Percentiles rank a stretch among this genome's conserved stretches.
Evolutionary conservation across 2,113 vertebrate species (phyloP).

Genomic region (Melanostigma gelatinosum): DNA sequence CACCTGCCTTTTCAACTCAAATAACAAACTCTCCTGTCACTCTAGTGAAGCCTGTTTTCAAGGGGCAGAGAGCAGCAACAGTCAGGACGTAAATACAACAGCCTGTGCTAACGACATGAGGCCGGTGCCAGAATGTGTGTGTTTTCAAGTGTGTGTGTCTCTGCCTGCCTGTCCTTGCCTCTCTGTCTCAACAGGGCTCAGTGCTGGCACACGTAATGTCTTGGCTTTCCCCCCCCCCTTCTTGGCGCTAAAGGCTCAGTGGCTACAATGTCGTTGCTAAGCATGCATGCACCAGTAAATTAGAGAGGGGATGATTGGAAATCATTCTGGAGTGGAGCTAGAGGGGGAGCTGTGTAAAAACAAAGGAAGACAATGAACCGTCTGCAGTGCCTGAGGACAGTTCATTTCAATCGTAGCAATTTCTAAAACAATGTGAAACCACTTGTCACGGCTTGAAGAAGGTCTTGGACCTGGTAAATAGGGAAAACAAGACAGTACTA

Average conservation of each 20-base stretch:
- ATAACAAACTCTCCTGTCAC: slow-evolving; percentile 10
- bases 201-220: slow-evolving; percentile 48
- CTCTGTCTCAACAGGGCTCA: slow-evolving; percentile 47
- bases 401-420: background rate
- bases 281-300: slow-evolving; percentile 45
- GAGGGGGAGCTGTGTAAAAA: slow-evolving; percentile 8
- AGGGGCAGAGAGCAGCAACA: slow-evolving; percentile 9
- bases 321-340: slow-evolving; percentile 29
- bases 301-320: slow-evolving; percentile 47
- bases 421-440: slow-evolving; percentile 18
- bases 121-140: slow-evolving; percentile 53
- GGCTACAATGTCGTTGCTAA: slow-evolving; percentile 53
- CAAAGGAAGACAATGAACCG: slow-evolving; percentile 1
- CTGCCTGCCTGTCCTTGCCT: slow-evolving; percentile 45
- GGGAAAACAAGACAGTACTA: background rate
- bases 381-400: slow-evolving; percentile 3
- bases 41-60: background rate
- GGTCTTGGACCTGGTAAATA: background rate
- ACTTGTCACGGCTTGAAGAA: background rate
- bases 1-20: slow-evolving; percentile 19
- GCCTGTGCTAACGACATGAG: slow-evolving; percentile 54
- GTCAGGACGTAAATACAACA: slow-evolving; percentile 51
- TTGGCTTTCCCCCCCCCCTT: slow-evolving; percentile 19
- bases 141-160: slow-evolving; percentile 42
- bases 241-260: slow-evolving; percentile 33